Evolutionary conservation across 2,113 vertebrate species (phyloP), one percentile per base, ranked within the genome.

Genomic region (Coturnix japonica): DNA sequence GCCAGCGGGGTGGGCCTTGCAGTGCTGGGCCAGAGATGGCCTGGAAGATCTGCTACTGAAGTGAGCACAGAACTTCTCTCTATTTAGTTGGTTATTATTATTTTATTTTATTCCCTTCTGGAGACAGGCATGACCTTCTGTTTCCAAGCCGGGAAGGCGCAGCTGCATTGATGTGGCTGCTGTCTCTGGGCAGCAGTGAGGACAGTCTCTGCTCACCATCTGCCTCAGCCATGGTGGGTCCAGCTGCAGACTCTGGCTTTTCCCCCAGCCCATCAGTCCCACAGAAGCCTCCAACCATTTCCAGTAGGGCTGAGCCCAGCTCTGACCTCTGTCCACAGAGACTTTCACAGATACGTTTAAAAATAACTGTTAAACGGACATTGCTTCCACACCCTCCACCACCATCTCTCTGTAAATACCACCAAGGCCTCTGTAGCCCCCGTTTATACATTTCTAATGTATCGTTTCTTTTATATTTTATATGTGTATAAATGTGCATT

Each of bases 361-460:
- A 35, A 17, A 69, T 67, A 23, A 3, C 74, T 63, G 60, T 5
- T 26, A 59, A 22, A 91, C 9, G 84, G 92, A 94, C 85, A 65
- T 85, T 89, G 83, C 56, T 39, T 22, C 51, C 60, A 1, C 1
- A 23, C 21, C 70, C 69, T 22, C 25, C 61, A 75, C 81, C 4
- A 30, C 49, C 37, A 0, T 21, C 5, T 21, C 65, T 43, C 80
- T 97, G 96, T 95, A 96, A 91, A 97, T 95, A 95, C 60, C 89
- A 84, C 30, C 0, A 15, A 84, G 85, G 95, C 92, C 94, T 47
- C 81, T 70, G 25, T 12, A 51, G 69, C 95, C 69, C 33, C 66
- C 95, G 84, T 95, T 97, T 87, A 96, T 95, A 98, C 97, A 98
- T 98, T 98, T 97, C 98, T 94, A 91, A 94, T 88, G 94, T 94